Evolutionary conservation across 2,888 invertebrate species (phyloP), one percentile per base, ranked within the genome.

Genomic region (Amiota minor): DNA sequence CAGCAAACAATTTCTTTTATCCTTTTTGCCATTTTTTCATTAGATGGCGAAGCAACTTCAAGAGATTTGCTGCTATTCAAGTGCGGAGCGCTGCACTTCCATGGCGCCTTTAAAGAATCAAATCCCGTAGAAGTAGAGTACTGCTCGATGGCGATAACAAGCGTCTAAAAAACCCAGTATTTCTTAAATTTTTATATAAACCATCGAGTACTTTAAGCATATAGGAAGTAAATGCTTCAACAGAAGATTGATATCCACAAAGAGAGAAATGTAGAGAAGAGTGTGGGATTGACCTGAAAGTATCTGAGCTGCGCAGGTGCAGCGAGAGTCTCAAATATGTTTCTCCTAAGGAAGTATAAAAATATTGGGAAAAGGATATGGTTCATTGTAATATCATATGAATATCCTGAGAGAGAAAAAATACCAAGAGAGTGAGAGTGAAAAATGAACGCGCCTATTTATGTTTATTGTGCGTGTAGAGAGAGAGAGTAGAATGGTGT

Each of bases 91-190:
- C 62, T 62, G 62, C 62, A 62, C 62, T 62, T 62, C 45, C 55
- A 16, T 16, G 23, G 61, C 9, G 76, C 77, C 74, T 80, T 81
- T 73, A 76, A 77, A 79, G 80, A 35, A 35, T 35, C 35, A 3
- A 35, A 35, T 82, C 77, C 49, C 62, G 18, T 72, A 64, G 72
- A 74, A 50, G 46, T 35, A 35, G 35, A 35, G 4, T 35, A 35
- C 35, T 35, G 6, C 35, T 4, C 6, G 35, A 35, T 35, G 35
- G 35, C 35, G 6, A 35, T 35, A 35, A 35, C 35, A 35, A 35
- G 6, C 35, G 6, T 74, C 72, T 81, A 72, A 80, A 82, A 77
- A 81, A 84, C 82, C 84, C 50, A 23, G n/a, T 68, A 68, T 77
- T 61, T 68, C 74, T 23, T 35, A 35, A 35, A 35, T 35, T 35